Conservation (phyloP, 2,888 invertebrate species). For the Arenicola marina region DNA sequence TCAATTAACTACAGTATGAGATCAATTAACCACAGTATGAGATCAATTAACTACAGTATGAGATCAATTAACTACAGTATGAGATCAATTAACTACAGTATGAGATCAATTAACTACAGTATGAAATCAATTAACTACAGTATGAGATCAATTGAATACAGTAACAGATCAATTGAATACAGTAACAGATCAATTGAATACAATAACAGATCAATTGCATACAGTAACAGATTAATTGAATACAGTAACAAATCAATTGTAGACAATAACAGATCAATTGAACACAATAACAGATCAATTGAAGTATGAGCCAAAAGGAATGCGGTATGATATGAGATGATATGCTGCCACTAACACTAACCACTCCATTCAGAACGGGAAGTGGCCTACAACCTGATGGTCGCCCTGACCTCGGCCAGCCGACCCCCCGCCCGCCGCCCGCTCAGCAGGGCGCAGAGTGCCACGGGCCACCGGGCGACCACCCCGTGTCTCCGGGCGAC, state of each 20-base stretch:
- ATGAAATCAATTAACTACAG: not conserved
- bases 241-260: not conserved
- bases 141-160: not conserved
- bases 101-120: too few species aligned
- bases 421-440: too few species aligned
- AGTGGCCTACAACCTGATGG: conserved; percentile 3
- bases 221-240: too few species aligned
- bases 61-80: not conserved
- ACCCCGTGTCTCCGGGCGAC: too few species aligned
- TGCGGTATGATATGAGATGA: not conserved
- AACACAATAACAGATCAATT: not conserved
- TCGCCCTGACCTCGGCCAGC: too few species aligned
- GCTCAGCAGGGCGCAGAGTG: too few species aligned
- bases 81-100: not conserved
- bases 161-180: too few species aligned
- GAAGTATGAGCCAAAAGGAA: too few species aligned
- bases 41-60: too few species aligned
- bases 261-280: not conserved
- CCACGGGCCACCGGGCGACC: too few species aligned
- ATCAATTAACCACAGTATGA: not conserved
- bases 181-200: not conserved
- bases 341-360: not conserved
- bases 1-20: not conserved
- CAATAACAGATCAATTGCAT: not conserved
- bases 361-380: not conserved